Percentiles rank a stretch among this genome's conserved stretches.
Evolutionary conservation across 2,888 invertebrate genomes (phyloP).

Genomic region (Alloplasta piceator): DNA sequence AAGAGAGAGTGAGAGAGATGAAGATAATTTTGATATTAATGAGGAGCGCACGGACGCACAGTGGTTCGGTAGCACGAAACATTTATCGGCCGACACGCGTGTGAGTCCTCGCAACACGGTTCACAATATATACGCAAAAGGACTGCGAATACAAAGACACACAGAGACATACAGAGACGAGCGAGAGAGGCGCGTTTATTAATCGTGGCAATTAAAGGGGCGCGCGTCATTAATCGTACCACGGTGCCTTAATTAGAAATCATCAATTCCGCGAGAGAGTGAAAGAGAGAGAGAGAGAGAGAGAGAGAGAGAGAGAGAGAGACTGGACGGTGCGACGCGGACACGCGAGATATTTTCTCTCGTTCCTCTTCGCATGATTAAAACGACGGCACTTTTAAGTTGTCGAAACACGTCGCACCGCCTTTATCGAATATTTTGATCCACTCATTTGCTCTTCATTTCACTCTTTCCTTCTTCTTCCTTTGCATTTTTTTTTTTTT

Average conservation of each 20-base stretch:
- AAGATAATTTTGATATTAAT: conserved; percentile 72
- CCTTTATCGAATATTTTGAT: conserved; percentile 67
- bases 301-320: neutral
- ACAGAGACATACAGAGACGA: conserved; percentile 54
- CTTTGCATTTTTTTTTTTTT: conserved; percentile 4
- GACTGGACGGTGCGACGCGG: conserved; percentile 62
- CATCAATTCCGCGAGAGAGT: conserved; percentile 77
- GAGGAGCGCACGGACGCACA: conserved; percentile 69
- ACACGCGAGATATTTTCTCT: conserved; percentile 58
- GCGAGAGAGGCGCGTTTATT: conserved; percentile 72
- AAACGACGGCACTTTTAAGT: conserved; percentile 67
- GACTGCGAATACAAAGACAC: neutral
- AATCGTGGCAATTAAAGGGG: conserved; percentile 81
- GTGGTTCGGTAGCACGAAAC: conserved; percentile 80
- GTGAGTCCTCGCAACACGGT: conserved; percentile 48
- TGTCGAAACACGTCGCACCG: conserved; percentile 65
- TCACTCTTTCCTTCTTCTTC: neutral
- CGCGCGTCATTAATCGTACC: conserved; percentile 81
- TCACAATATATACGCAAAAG: conserved; percentile 41
- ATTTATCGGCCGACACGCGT: conserved; percentile 79
- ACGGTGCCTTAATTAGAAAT: conserved; percentile 81
- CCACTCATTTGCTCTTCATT: conserved; percentile 57
- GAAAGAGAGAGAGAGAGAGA: neutral
- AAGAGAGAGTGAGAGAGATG: conserved; percentile 32
- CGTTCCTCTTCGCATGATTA: conserved; percentile 70